These are phyloP conservation scores for Drosophila baimaii DNA, from an alignment of 1,140 invertebrate genomes.

Conservation along the genomic window DNA sequence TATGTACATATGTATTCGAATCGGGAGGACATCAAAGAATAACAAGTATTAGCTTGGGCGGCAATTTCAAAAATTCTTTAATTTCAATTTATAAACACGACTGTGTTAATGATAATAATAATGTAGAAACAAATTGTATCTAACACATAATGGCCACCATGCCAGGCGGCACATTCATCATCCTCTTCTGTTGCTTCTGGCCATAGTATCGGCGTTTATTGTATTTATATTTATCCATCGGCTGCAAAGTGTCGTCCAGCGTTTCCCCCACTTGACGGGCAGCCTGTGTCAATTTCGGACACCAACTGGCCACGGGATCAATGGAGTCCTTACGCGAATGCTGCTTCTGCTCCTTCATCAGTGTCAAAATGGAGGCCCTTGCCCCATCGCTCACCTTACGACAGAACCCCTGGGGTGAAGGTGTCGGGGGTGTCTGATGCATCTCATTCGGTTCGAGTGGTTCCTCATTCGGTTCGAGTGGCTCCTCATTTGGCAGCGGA, in stretches of 20 bases:
- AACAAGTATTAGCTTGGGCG: no score
- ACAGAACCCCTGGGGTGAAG: no score
- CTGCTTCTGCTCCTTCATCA: constrained; percentile 1
- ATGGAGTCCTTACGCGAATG: not conserved
- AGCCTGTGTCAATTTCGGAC: not conserved
- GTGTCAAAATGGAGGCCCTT: no score
- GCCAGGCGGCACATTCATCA: not conserved
- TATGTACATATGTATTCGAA: no score
- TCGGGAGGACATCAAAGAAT: not conserved
- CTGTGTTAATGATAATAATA: no score
- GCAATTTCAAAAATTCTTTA: not conserved
- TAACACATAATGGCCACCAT: not conserved
- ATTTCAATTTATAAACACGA: not conserved
- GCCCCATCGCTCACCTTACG: no score
- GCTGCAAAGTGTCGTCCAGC: not conserved
- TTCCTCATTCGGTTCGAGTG: no score
- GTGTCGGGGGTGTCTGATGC: not conserved
- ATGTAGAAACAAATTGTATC: not conserved
- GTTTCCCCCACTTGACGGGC: not conserved
- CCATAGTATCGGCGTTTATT: not conserved
- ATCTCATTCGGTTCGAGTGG: not conserved
- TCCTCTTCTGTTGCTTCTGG: not conserved
- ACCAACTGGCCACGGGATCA: not conserved
- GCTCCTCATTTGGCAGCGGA: not conserved
- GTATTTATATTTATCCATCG: no score